These are phyloP conservation scores for Synergus laeviventris DNA, from an alignment of 2,888 invertebrate genomes.

Conservation along the genomic window DNA sequence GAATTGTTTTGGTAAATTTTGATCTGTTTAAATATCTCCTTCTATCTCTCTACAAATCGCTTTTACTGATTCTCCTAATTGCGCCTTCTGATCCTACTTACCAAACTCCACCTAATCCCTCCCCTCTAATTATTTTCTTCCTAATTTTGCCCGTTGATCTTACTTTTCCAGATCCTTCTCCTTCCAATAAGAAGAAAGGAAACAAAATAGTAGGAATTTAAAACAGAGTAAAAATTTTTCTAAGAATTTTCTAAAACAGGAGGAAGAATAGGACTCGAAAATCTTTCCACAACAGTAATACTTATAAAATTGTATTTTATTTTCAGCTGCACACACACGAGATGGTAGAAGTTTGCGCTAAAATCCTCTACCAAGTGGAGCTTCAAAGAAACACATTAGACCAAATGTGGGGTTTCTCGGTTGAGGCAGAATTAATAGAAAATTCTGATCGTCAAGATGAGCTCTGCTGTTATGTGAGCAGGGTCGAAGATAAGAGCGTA, in stretches of 20 bases:
- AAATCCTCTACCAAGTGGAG: constrained; percentile 97
- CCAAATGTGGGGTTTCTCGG: constrained; percentile 98
- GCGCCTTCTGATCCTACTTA: too few species aligned
- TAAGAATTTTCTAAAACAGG: neutral
- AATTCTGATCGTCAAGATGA: constrained; percentile 97
- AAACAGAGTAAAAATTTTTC: too few species aligned
- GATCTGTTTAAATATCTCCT: too few species aligned
- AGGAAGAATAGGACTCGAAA: neutral
- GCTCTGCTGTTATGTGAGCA: constrained; percentile 96
- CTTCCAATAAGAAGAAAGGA: too few species aligned
- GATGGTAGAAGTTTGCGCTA: constrained; percentile 96
- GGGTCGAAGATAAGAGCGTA: constrained; percentile 96
- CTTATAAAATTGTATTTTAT: constrained; percentile 41
- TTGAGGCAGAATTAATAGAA: constrained; percentile 97
- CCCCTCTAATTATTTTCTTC: too few species aligned
- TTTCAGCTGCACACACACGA: constrained; percentile 93
- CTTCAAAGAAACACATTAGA: constrained; percentile 92
- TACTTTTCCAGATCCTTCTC: too few species aligned
- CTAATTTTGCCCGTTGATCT: too few species aligned
- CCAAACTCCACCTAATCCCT: too few species aligned
- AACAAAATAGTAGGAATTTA: too few species aligned
- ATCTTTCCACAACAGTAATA: neutral
- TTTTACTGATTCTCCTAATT: too few species aligned
- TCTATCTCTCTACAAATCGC: too few species aligned
- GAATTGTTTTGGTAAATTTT: too few species aligned